Conservation (phyloP, 2,888 invertebrate genomes). For the Aphidoletes aphidimyza region DNA sequence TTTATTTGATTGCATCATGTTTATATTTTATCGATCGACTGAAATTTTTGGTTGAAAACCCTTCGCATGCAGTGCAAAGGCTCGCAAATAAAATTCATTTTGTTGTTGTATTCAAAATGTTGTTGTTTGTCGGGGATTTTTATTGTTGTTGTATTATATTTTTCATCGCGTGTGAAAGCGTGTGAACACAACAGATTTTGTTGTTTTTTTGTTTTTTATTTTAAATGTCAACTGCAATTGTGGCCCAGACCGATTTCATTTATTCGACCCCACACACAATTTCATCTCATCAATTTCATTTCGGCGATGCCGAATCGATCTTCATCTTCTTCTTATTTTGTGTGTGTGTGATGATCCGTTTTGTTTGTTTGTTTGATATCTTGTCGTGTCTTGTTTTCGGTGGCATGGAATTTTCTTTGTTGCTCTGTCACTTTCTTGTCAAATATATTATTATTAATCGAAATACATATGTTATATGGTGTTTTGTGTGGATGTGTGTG, state of each 20-base stretch:
- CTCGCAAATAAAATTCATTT: not conserved
- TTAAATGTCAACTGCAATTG: no score
- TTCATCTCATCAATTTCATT: not conserved
- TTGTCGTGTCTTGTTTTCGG: constrained; percentile 34
- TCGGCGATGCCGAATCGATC: constrained; percentile 44
- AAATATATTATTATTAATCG: not conserved
- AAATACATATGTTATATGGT: constrained; percentile 40
- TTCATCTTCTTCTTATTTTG: not conserved
- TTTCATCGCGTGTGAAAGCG: no score
- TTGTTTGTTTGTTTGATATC: constrained; percentile 43
- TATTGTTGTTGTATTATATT: no score
- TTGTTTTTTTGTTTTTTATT: not conserved
- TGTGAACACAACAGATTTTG: no score
- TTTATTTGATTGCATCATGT: not conserved
- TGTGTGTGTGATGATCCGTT: constrained; percentile 9
- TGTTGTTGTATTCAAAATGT: no score
- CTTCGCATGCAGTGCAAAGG: no score
- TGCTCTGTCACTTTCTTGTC: constrained; percentile 39
- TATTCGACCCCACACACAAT: not conserved
- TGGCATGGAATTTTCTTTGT: constrained; percentile 45
- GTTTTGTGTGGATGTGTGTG: no score
- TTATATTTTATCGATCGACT: not conserved
- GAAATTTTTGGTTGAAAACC: not conserved
- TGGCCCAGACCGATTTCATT: not conserved
- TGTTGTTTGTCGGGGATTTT: no score